Conservation (phyloP, 2,888 invertebrate genomes). For the Apamea sordens region DNA sequence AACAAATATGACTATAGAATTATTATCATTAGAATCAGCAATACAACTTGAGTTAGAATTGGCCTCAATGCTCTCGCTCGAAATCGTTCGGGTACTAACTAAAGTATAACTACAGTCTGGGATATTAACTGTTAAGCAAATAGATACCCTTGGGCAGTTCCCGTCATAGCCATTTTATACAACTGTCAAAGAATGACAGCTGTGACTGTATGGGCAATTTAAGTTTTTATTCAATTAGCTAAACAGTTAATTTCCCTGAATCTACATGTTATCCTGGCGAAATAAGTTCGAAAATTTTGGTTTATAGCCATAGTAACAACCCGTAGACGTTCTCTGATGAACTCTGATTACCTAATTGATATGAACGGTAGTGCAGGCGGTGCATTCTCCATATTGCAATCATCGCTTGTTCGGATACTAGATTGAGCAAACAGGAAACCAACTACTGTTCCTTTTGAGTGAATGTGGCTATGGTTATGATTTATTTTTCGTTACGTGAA, state of each 20-base stretch:
- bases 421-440: not conserved
- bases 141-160: not conserved
- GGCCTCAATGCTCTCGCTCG: too few relatives aligned
- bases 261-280: not conserved
- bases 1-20: too few relatives aligned
- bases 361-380: constrained; percentile 44
- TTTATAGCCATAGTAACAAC: constrained; percentile 17
- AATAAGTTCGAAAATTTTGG: not conserved
- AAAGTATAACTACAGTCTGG: too few relatives aligned
- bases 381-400: constrained; percentile 39
- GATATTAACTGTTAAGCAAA: too few relatives aligned
- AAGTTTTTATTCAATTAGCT: not conserved
- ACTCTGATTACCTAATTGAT: constrained; percentile 42
- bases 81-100: not conserved
- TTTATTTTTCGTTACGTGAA: not conserved
- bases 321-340: constrained; percentile 23
- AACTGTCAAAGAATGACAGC: not conserved
- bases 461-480: not conserved
- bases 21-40: too few relatives aligned
- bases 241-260: not conserved
- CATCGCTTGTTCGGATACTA: constrained; percentile 23
- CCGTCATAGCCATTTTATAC: not conserved
- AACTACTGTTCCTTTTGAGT: not conserved
- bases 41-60: too few relatives aligned
- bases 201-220: not conserved